These are phyloP conservation scores for Chymomyza caudatula DNA, from an alignment of 2,888 invertebrate species.

Conservation along the genomic window DNA sequence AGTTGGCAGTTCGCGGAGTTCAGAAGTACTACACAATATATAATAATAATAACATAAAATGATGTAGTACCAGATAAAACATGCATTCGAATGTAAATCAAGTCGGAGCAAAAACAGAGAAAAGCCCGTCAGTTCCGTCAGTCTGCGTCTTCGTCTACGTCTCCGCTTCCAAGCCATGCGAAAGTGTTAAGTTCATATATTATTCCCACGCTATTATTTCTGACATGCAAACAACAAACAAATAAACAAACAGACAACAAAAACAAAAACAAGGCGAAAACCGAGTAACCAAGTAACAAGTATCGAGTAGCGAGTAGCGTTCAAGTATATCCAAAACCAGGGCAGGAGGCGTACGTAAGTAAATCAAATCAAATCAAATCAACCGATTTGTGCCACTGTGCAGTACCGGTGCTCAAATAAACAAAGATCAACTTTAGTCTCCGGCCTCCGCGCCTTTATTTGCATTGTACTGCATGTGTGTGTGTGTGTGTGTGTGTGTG, in stretches of 20 bases:
- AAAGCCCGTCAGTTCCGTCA: neutral
- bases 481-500: neutral
- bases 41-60: neutral
- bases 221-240: conserved; percentile 34
- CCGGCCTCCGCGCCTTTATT: conserved; percentile 22
- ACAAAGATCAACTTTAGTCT: conserved; percentile 7
- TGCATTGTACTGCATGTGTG: neutral
- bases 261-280: neutral
- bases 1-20: conserved; percentile 8
- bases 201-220: conserved; percentile 50
- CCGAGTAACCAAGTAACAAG: neutral
- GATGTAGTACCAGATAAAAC: neutral
- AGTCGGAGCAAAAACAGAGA: neutral
- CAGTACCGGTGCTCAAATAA: neutral
- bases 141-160: neutral
- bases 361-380: neutral
- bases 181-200: conserved; percentile 25
- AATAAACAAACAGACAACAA: conserved; percentile 13
- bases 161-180: neutral
- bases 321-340: neutral
- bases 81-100: neutral
- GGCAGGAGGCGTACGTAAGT: neutral
- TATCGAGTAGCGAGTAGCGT: neutral
- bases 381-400: conserved; percentile 1
- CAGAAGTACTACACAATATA: neutral